Percentiles rank a stretch among this genome's conserved stretches.
phyloP scores from a whole-genome alignment of 2,113 vertebrate species.

The Grantiella picta region DNA sequence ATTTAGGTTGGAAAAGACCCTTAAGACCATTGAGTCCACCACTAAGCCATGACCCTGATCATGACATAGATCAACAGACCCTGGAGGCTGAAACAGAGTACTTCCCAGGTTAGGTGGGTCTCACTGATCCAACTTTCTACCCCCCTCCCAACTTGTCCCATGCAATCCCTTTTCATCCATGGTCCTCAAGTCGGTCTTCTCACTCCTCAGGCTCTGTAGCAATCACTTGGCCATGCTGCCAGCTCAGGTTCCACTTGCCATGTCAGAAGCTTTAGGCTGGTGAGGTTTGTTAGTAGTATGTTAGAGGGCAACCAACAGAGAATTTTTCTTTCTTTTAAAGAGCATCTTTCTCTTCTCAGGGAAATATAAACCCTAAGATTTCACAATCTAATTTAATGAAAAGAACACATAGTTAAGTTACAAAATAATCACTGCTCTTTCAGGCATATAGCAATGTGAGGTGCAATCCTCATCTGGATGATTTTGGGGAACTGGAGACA shows the following conservation, averaged over 20 bases:
- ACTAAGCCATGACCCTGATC: neutral
- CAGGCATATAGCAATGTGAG: neutral
- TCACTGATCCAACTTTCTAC: neutral
- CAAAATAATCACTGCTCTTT: neutral
- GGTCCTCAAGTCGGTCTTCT: neutral
- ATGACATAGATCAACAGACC: rapidly evolving
- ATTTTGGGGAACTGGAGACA: neutral
- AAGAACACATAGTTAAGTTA: neutral
- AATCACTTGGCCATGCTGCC: neutral
- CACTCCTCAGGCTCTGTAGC: neutral
- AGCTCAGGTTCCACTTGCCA: neutral
- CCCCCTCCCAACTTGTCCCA: neutral
- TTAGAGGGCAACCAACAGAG: neutral
- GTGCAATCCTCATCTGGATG: neutral
- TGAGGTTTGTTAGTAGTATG: neutral
- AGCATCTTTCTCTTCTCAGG: rapidly evolving
- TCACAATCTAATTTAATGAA: neutral
- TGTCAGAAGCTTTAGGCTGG: neutral
- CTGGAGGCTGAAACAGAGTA: neutral
- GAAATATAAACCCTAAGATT: neutral
- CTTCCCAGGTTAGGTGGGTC: neutral
- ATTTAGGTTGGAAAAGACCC: neutral
- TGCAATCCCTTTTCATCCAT: neutral
- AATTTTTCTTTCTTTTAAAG: neutral
- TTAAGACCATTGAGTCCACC: neutral